Percentiles rank a stretch among this genome's conserved stretches.
phyloP scores from a whole-genome alignment of 2,797 vertebrate genomes.

The Pangasius macronema region DNA sequence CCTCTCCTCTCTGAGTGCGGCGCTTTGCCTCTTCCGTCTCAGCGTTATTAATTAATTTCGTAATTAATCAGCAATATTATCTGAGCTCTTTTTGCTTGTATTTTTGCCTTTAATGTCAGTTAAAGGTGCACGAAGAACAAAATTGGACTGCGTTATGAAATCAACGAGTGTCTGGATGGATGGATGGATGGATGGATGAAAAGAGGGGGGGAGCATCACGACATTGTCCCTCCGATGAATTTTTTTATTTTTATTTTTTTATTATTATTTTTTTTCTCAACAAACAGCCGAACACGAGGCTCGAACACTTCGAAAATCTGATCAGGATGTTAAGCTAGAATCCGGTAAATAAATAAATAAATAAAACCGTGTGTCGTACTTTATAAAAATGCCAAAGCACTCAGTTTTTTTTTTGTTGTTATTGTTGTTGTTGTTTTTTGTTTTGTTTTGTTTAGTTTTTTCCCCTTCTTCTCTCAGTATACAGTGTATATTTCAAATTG shows the following conservation, averaged over 20 bases:
- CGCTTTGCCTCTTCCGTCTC: not conserved
- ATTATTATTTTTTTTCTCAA: not conserved
- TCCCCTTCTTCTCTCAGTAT: conserved; percentile 6
- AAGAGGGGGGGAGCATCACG: not conserved
- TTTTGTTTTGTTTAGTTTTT: too few relatives aligned
- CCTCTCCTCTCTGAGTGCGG: not conserved
- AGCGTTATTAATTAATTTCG: conserved; percentile 15
- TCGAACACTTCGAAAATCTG: conserved; percentile 12
- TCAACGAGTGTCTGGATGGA: not conserved
- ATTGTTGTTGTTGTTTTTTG: too few relatives aligned
- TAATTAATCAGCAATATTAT: conserved; percentile 42
- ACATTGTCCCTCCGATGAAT: not conserved
- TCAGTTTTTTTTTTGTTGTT: not conserved
- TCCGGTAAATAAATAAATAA: conserved; percentile 12
- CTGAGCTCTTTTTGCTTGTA: not conserved
- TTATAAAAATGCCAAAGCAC: conserved; percentile 52
- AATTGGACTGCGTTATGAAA: conserved; percentile 20
- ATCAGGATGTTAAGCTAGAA: conserved; percentile 8
- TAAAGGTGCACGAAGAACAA: not conserved
- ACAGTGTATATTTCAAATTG: conserved; percentile 42
- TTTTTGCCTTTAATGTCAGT: conserved; percentile 3
- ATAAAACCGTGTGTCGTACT: conserved; percentile 14
- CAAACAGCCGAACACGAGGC: not conserved
- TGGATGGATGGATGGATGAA: not conserved
- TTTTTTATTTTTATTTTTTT: not conserved